Evolutionary conservation across 2,113 vertebrate species (phyloP).

Genomic region (Hemicordylus capensis): DNA sequence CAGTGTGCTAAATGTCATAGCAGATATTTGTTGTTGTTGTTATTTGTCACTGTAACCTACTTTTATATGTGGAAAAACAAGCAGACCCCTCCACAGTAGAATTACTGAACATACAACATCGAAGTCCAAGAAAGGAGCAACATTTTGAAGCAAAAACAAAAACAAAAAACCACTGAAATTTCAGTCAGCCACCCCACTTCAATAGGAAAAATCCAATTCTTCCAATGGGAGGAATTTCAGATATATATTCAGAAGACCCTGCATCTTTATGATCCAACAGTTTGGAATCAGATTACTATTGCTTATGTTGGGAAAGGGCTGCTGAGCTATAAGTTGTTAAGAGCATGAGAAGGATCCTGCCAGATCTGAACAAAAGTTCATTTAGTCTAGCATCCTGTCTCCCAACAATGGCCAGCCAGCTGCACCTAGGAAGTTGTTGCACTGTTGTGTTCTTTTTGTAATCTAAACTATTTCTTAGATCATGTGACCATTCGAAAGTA

Average conservation of each 20-base stretch:
- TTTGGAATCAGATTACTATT: background rate
- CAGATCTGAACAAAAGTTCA: background rate
- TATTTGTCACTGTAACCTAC: too few species aligned
- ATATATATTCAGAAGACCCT: background rate
- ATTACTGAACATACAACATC: background rate
- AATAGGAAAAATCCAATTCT: background rate
- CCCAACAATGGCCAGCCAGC: background rate
- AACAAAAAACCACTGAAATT: too few species aligned
- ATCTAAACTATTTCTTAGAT: background rate
- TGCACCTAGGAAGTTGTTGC: background rate
- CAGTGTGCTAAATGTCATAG: background rate
- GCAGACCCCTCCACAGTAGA: background rate
- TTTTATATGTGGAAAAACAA: background rate
- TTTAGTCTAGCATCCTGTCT: background rate
- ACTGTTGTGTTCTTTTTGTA: background rate
- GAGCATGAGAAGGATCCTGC: background rate
- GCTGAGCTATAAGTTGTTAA: background rate
- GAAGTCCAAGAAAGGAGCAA: background rate
- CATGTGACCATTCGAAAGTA: background rate
- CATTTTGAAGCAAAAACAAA: background rate
- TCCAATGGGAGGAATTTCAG: background rate
- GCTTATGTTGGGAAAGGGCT: background rate
- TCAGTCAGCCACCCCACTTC: too few species aligned
- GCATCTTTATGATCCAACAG: background rate
- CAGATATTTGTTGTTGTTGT: too few species aligned